phyloP scores from a whole-genome alignment of 2,113 vertebrate genomes.

The Polypterus senegalus region DNA sequence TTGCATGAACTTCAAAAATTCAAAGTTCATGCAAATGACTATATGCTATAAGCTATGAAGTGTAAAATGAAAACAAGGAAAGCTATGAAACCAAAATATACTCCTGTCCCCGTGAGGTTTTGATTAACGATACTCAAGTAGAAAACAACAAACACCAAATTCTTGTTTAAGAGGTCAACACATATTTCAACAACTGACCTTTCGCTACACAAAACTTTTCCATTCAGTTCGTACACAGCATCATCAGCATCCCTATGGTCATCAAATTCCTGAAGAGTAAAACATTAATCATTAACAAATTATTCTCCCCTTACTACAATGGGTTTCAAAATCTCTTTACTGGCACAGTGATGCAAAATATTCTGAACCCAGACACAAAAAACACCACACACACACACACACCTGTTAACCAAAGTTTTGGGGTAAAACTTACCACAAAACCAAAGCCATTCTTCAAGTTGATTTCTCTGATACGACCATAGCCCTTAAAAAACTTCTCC shows the following conservation, averaged over 20 bases:
- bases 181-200: slow-evolving; percentile 43
- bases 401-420: too few species aligned
- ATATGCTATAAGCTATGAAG: too few species aligned
- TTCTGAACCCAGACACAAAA: neutral
- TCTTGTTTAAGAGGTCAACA: too few species aligned
- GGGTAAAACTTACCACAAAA: slow-evolving; percentile 66
- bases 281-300: neutral
- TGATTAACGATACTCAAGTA: too few species aligned
- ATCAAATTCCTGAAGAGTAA: slow-evolving; percentile 68
- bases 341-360: neutral
- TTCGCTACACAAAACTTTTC: slow-evolving; percentile 80
- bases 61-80: too few species aligned
- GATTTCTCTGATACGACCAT: slow-evolving; percentile 78
- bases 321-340: neutral
- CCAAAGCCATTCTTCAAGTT: slow-evolving; percentile 85
- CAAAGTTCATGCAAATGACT: too few species aligned
- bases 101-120: too few species aligned
- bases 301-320: neutral
- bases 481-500: slow-evolving; percentile 88
- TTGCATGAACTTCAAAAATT: too few species aligned
- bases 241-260: slow-evolving; percentile 86
- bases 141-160: too few species aligned
- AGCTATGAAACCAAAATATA: too few species aligned
- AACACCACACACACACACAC: neutral
- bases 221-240: slow-evolving; percentile 80